Conservation (phyloP, 2,888 invertebrate species). For the Hypsopygia costalis region DNA sequence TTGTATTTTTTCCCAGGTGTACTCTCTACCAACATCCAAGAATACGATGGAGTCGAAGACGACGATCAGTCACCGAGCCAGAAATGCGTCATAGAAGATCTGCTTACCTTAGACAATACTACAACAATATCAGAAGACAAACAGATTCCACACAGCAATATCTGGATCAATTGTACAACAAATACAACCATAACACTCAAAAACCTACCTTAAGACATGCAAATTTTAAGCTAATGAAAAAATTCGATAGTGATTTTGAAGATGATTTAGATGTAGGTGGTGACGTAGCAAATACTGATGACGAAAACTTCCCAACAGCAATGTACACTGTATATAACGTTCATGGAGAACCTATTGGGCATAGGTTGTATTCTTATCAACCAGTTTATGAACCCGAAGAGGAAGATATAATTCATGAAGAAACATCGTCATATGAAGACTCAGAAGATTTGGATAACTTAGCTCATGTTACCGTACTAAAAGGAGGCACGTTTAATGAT, state of each 20-base stretch:
- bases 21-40: conserved; percentile 92
- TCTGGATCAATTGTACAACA: conserved; percentile 60
- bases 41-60: conserved; percentile 88
- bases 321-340: conserved; percentile 70
- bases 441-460: conserved; percentile 45
- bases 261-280: conserved; percentile 44
- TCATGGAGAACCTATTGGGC: conserved; percentile 73
- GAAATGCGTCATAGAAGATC: conserved; percentile 62
- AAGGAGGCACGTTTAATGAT: conserved; percentile 64
- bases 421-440: conserved; percentile 53
- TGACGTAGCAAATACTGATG: conserved; percentile 29
- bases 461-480: conserved; percentile 59
- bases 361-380: conserved; percentile 68
- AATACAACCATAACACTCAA: conserved; percentile 61
- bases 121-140: conserved; percentile 51
- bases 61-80: conserved; percentile 75
- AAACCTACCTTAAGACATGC: conserved; percentile 71
- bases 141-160: conserved; percentile 46
- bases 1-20: conserved; percentile 78
- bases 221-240: conserved; percentile 71
- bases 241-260: conserved; percentile 57
- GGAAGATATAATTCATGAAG: conserved; percentile 53
- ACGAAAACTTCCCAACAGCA: conserved; percentile 62
- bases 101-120: conserved; percentile 64
- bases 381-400: conserved; percentile 73